phyloP scores from a whole-genome alignment of 2,113 vertebrate species.

The Cettia cetti region DNA sequence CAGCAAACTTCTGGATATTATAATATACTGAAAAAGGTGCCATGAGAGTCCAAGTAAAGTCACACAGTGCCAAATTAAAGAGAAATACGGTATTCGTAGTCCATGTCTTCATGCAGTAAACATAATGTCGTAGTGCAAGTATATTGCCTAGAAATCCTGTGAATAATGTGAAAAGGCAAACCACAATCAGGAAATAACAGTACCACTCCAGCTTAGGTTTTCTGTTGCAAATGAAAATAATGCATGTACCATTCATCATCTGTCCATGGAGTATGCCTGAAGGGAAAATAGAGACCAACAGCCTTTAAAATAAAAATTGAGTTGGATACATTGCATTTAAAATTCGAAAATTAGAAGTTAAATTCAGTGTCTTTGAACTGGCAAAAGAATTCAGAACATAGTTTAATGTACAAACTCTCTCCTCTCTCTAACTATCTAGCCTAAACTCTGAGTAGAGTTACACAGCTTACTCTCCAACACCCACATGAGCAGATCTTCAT shows the following conservation, averaged over 20 bases:
- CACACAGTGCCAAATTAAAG: constrained; percentile 78
- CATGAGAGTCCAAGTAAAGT: constrained; percentile 77
- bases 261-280: neutral
- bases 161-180: constrained; percentile 67
- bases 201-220: constrained; percentile 66
- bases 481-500: neutral
- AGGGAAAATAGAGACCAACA: constrained; percentile 30
- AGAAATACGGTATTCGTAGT: constrained; percentile 74
- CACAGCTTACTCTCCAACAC: neutral
- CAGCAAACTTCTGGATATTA: constrained; percentile 35
- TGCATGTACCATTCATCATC: constrained; percentile 34
- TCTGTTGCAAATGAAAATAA: constrained; percentile 59
- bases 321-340: neutral
- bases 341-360: neutral
- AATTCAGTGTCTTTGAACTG: neutral
- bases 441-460: neutral
- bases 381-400: neutral
- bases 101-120: constrained; percentile 59
- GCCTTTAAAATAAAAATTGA: neutral
- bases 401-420: neutral
- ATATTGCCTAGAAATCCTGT: constrained; percentile 77
- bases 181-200: constrained; percentile 71
- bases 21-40: constrained; percentile 75
- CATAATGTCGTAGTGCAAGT: constrained; percentile 69
- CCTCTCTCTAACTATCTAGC: too few relatives aligned